Percentiles rank a stretch among this genome's conserved stretches.
Conservation (phyloP, 2,797 vertebrate species). For the Muraenolepis orangiensis region DNA sequence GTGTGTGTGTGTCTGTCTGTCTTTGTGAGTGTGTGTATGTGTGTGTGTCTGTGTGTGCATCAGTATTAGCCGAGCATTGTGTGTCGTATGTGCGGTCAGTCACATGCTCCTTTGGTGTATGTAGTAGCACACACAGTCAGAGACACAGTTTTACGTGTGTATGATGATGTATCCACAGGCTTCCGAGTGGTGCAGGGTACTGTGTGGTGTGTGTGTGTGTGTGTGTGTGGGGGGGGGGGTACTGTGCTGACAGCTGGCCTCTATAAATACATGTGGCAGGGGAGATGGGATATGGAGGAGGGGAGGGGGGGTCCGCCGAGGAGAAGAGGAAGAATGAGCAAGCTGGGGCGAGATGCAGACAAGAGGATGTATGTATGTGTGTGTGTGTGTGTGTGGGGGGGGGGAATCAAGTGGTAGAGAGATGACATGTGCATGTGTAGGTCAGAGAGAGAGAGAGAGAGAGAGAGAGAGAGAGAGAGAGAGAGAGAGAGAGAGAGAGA, state of each 20-base stretch:
- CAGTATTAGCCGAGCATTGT: not conserved
- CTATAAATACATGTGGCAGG: constrained; percentile 70
- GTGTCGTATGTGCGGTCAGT: not conserved
- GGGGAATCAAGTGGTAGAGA: not conserved
- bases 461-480: constrained; percentile 29
- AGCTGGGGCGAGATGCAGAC: not conserved
- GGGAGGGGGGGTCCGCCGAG: too few relatives aligned
- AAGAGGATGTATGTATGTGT: constrained; percentile 11
- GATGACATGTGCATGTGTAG: not conserved
- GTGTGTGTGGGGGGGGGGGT: constrained; percentile 19
- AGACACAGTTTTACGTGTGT: not conserved
- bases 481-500: constrained; percentile 22
- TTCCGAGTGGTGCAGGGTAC: not conserved
- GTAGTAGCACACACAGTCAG: not conserved
- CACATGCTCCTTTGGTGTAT: not conserved
- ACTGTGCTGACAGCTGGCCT: constrained; percentile 67
- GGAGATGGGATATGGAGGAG: constrained; percentile 6
- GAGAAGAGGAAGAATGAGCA: constrained; percentile 15
- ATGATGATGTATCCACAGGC: not conserved
- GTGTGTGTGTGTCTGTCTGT: constrained; percentile 3
- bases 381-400: not conserved
- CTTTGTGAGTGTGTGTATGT: not conserved
- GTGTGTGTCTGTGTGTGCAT: constrained; percentile 2
- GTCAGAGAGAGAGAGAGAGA: constrained; percentile 21
- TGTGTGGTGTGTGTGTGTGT: constrained; percentile 6